A percentile compares a stretch with the other conserved stretches of the same genome.
Evolutionary conservation across 23 tunicate genomes (phyloP).

Genomic region (Styela plicata): DNA sequence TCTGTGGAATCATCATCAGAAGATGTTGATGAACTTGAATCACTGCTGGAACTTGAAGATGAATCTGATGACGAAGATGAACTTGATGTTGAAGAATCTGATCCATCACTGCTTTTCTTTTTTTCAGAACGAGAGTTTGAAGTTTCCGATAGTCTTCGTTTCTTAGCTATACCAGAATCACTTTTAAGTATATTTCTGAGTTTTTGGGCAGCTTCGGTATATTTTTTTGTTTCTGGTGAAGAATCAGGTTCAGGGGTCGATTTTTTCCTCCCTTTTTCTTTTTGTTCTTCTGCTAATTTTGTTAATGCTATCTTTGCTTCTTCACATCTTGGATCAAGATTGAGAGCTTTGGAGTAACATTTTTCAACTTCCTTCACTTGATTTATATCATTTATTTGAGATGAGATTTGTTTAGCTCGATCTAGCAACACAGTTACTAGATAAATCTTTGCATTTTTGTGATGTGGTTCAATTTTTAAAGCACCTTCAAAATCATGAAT

Average conservation of each 20-base stretch:
- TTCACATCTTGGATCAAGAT: constrained; percentile 48
- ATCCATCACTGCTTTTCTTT: background rate
- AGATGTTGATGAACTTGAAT: constrained; percentile 28
- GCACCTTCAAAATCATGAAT: constrained; percentile 84
- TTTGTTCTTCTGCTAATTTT: constrained; percentile 25
- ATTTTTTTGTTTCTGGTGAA: constrained; percentile 7
- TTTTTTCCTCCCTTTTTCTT: constrained; percentile 30
- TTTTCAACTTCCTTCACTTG: constrained; percentile 61
- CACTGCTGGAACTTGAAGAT: constrained; percentile 6
- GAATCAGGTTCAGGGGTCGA: constrained; percentile 5
- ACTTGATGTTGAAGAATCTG: background rate
- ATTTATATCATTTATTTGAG: constrained; percentile 30
- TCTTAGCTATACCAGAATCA: constrained; percentile 22
- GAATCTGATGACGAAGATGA: constrained; percentile 7
- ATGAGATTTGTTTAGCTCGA: constrained; percentile 71
- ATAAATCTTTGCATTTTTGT: constrained; percentile 89
- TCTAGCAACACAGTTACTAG: constrained; percentile 69
- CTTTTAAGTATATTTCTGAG: constrained; percentile 44
- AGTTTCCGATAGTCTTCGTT: background rate
- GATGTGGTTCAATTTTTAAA: constrained; percentile 39
- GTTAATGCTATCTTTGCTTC: constrained; percentile 64
- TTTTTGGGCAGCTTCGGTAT: constrained; percentile 42
- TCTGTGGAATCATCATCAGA: constrained; percentile 21
- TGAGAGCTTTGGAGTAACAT: constrained; percentile 53
- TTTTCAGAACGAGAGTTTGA: background rate